Conservation (phyloP, 2,797 vertebrate species). For the Myotis vivesi region DNA sequence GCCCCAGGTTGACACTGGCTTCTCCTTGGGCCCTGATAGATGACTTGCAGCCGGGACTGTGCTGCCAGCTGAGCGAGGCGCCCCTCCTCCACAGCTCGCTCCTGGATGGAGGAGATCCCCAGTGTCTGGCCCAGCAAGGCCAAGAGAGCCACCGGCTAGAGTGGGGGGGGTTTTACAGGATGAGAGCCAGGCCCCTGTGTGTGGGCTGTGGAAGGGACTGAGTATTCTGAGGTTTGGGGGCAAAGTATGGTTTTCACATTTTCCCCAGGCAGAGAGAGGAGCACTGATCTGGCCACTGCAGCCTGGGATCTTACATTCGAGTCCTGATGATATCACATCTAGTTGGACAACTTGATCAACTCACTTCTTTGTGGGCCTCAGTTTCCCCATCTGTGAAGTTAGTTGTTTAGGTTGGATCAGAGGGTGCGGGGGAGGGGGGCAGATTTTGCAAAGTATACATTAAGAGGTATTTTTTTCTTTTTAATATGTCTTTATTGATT, state of each 20-base stretch:
- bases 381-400: conserved; percentile 6
- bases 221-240: background rate
- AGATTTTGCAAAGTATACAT: background rate
- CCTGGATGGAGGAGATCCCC: background rate
- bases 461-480: background rate
- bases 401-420: background rate
- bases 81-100: background rate
- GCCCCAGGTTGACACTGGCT: background rate
- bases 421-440: too few relatives aligned
- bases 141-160: background rate
- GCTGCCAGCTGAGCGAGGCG: background rate
- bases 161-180: background rate
- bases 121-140: background rate
- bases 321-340: background rate
- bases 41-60: background rate
- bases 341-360: background rate
- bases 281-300: background rate
- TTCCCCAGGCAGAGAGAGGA: background rate
- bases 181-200: background rate
- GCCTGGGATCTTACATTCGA: background rate
- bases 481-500: too few relatives aligned
- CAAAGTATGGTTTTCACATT: background rate
- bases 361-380: background rate
- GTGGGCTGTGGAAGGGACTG: background rate
- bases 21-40: background rate